Evolutionary conservation across 2,113 vertebrate species (phyloP).

Genomic region (Mustela nigripes): DNA sequence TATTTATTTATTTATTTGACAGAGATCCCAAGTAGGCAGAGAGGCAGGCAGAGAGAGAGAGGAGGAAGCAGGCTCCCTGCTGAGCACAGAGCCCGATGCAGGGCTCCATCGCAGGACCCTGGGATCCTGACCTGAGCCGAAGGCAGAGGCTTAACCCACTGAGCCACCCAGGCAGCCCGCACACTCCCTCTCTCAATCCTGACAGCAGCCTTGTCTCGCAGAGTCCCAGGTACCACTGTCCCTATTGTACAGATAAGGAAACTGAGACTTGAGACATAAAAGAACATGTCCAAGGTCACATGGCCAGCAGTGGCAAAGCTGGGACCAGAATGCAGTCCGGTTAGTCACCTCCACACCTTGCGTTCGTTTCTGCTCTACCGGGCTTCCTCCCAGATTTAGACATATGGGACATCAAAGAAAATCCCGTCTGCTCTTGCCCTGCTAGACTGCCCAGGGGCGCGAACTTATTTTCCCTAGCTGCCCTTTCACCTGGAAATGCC

Average conservation of each 20-base stretch:
- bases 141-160: too few species aligned
- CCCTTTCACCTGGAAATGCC: neutral
- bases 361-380: neutral
- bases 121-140: too few species aligned
- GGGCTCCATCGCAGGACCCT: too few species aligned
- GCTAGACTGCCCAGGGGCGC: neutral
- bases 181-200: neutral
- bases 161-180: too few species aligned
- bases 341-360: neutral
- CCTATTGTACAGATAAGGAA: neutral
- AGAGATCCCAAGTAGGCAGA: too few species aligned
- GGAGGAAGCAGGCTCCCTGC: too few species aligned
- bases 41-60: too few species aligned
- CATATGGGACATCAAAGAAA: neutral
- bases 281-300: neutral
- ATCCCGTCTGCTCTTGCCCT: neutral
- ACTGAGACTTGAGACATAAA: neutral
- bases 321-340: neutral
- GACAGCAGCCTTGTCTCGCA: neutral
- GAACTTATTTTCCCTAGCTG: neutral
- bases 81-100: too few species aligned
- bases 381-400: neutral
- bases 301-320: neutral
- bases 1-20: too few species aligned
- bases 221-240: neutral